Percentiles rank a stretch among this genome's conserved stretches.
Evolutionary conservation across 2,888 invertebrate species (phyloP).

Genomic region (Cephus pygmeus): DNA sequence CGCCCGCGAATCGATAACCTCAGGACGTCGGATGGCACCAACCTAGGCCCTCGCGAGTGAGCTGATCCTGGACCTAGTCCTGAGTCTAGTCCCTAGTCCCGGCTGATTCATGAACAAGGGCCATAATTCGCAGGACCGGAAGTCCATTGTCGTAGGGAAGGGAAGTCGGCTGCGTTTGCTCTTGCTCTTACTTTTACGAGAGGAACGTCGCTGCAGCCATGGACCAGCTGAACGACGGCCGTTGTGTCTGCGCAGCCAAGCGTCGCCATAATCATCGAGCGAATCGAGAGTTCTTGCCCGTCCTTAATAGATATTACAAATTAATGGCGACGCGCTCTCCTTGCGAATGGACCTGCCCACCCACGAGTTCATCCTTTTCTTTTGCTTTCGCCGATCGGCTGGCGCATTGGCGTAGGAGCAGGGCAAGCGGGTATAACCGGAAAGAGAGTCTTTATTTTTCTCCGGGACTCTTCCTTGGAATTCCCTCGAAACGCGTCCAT

Average conservation of each 20-base stretch:
- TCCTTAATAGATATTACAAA: constrained; percentile 9
- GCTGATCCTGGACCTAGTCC: neutral
- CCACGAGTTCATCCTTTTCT: neutral
- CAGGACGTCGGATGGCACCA: neutral
- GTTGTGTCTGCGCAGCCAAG: constrained; percentile 8
- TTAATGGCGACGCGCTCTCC: neutral
- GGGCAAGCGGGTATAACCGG: no score
- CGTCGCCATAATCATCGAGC: constrained; percentile 1
- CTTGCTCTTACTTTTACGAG: neutral
- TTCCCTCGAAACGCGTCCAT: neutral
- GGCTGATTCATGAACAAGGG: neutral
- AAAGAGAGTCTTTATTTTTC: neutral
- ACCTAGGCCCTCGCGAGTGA: neutral
- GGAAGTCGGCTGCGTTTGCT: neutral
- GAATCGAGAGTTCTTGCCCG: constrained; percentile 11
- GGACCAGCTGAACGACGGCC: neutral
- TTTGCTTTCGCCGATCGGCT: neutral
- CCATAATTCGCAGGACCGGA: neutral
- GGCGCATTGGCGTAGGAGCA: no score
- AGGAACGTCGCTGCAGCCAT: neutral
- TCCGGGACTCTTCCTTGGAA: neutral
- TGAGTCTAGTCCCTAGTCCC: no score
- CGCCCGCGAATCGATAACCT: neutral
- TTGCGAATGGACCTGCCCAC: neutral
- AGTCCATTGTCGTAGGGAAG: neutral